A percentile compares a stretch with the other conserved stretches of the same genome.
Conservation (phyloP, 2,888 invertebrate species). For the Drosophila algonquin region DNA sequence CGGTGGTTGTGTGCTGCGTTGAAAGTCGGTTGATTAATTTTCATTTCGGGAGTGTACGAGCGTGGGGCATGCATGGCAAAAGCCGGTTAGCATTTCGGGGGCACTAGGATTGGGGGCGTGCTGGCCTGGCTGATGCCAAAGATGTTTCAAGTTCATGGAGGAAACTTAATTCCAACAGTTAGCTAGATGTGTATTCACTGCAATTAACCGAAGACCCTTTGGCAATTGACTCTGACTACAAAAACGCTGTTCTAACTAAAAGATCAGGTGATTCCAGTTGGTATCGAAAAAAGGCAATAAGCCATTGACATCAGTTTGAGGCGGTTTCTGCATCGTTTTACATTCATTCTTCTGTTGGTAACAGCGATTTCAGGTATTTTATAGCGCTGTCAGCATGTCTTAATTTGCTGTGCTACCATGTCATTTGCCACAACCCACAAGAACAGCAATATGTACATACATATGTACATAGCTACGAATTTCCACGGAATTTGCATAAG, state of each 20-base stretch:
- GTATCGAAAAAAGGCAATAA: conserved; percentile 41
- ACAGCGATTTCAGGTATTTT: conserved; percentile 48
- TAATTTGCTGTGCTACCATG: conserved; percentile 29
- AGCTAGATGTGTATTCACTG: not conserved
- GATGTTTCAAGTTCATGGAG: conserved; percentile 16
- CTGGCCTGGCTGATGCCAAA: conserved; percentile 17
- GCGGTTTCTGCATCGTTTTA: conserved; percentile 37
- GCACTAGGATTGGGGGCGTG: conserved; percentile 34
- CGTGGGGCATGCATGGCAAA: conserved; percentile 9
- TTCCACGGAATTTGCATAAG: conserved; percentile 29
- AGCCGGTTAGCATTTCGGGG: conserved; percentile 42
- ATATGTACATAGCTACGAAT: conserved; percentile 21
- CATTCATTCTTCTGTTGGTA: conserved; percentile 19
- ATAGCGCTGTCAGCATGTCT: conserved; percentile 50
- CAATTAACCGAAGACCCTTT: conserved; percentile 26
- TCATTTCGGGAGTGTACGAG: conserved; percentile 13
- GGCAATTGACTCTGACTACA: conserved; percentile 36
- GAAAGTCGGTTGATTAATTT: conserved; percentile 43
- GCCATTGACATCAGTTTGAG: conserved; percentile 61
- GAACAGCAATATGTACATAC: conserved; percentile 14
- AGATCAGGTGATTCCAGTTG: conserved; percentile 61
- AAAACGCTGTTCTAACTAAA: conserved; percentile 18
- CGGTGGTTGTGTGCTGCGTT: conserved; percentile 29
- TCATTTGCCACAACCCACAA: conserved; percentile 37
- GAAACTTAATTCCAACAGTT: conserved; percentile 40